A percentile compares a stretch with the other conserved stretches of the same genome.
Evolutionary conservation across 2,797 vertebrate species (phyloP).

Genomic region (Cyclopterus lumpus): DNA sequence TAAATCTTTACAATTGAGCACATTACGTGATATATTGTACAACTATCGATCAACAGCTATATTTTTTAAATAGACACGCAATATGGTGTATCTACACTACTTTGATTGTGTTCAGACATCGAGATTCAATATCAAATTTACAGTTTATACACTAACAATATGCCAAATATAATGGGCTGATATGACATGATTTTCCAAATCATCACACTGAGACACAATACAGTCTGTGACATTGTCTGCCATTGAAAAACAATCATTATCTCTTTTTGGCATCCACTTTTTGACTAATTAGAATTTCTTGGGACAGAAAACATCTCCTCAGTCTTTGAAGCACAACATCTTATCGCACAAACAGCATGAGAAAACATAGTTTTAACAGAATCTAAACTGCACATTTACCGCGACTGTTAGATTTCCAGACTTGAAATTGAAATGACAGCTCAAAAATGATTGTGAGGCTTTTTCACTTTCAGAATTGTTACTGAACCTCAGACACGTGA

Average conservation of each 20-base stretch:
- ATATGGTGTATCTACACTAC: conserved; percentile 51
- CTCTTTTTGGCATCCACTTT: conserved; percentile 37
- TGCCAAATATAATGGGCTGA: conserved; percentile 47
- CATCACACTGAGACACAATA: conserved; percentile 46
- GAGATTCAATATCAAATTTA: conserved; percentile 60
- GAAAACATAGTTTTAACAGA: conserved; percentile 35
- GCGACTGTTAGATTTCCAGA: conserved; percentile 57
- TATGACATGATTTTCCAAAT: conserved; percentile 47
- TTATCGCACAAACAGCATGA: conserved; percentile 55
- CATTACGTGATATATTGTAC: conserved; percentile 57
- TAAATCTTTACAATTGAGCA: conserved; percentile 44
- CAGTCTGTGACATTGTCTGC: conserved; percentile 42
- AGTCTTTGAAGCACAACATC: conserved; percentile 44
- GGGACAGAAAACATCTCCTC: conserved; percentile 23
- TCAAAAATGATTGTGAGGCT: conserved; percentile 58
- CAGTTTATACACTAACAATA: conserved; percentile 65
- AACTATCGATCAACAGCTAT: conserved; percentile 42
- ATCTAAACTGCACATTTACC: conserved; percentile 63
- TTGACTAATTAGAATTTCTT: conserved; percentile 27
- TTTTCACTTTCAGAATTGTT: conserved; percentile 59
- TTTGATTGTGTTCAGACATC: conserved; percentile 61
- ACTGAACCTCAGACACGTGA: conserved; percentile 56
- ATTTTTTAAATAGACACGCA: conserved; percentile 57
- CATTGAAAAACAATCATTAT: conserved; percentile 48
- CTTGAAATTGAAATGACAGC: conserved; percentile 67